These are phyloP conservation scores for Eustalomyia histrio DNA, from an alignment of 2,888 invertebrate genomes.

Conservation along the genomic window DNA sequence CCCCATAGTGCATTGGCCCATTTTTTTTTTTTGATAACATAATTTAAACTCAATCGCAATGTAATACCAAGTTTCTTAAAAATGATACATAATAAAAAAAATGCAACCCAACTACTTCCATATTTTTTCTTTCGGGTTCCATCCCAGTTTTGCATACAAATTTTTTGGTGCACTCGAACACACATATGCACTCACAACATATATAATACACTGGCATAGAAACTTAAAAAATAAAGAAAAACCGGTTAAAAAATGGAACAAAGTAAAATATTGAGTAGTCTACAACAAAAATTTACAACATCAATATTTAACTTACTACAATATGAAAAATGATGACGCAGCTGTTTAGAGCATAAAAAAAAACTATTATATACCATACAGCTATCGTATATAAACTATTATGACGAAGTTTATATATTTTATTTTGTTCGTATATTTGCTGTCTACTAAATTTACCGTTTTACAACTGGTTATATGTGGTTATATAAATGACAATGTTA, in stretches of 20 bases:
- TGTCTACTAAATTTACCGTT: neutral
- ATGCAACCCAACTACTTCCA: too few species aligned
- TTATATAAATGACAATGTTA: neutral
- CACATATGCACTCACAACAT: neutral
- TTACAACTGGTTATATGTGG: neutral
- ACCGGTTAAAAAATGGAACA: neutral
- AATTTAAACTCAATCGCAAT: too few species aligned
- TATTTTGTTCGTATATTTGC: neutral
- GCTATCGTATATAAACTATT: neutral
- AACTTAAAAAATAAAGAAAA: conserved; percentile 2
- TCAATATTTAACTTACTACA: conserved; percentile 45
- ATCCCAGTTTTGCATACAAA: too few species aligned
- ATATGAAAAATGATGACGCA: conserved; percentile 26
- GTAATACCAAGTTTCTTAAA: too few species aligned
- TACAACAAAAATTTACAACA: conserved; percentile 26
- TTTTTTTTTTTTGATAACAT: too few species aligned
- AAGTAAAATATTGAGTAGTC: conserved; percentile 1
- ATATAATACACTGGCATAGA: neutral
- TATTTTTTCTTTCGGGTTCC: too few species aligned
- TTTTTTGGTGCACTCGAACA: too few species aligned
- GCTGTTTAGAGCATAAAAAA: neutral
- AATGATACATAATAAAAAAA: too few species aligned
- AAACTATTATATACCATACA: neutral
- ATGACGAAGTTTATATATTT: conserved; percentile 4
- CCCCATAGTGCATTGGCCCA: too few species aligned